Percentiles rank a stretch among this genome's conserved stretches.
Conservation (phyloP, 2,797 vertebrate genomes). For the Ctenosaura bakeri region DNA sequence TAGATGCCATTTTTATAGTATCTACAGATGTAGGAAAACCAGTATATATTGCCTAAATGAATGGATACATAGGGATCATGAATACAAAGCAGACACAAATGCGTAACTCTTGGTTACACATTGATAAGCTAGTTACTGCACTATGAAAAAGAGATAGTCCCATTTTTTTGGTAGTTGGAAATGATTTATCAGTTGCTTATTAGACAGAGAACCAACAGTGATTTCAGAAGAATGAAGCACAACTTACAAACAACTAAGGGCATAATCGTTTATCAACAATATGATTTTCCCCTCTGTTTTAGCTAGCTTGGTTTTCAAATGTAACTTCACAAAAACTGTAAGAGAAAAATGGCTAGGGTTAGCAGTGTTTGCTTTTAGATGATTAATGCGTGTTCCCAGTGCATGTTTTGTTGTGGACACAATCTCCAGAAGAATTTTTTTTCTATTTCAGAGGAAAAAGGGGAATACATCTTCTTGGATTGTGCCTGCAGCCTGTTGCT, state of each 20-base stretch:
- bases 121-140: not conserved
- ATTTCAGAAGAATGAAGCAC: not conserved
- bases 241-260: not conserved
- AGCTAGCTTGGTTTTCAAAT: not conserved
- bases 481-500: not conserved
- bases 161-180: not conserved
- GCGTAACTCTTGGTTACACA: too few relatives aligned
- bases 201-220: not conserved
- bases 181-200: constrained; percentile 8
- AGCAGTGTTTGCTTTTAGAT: not conserved
- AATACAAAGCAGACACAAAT: too few relatives aligned
- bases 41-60: too few relatives aligned
- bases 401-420: not conserved
- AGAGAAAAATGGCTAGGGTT: not conserved
- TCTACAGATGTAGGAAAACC: too few relatives aligned
- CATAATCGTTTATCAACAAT: not conserved
- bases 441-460: too few relatives aligned
- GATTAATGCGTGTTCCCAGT: not conserved
- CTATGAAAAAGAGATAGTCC: not conserved
- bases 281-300: not conserved
- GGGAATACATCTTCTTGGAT: not conserved
- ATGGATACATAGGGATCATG: too few relatives aligned
- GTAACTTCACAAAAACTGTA: not conserved
- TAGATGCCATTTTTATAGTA: not conserved
- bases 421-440: not conserved